A percentile compares a stretch with the other conserved stretches of the same genome.
Evolutionary conservation across 2,797 vertebrate species (phyloP).

Genomic region (Sparus aurata): DNA sequence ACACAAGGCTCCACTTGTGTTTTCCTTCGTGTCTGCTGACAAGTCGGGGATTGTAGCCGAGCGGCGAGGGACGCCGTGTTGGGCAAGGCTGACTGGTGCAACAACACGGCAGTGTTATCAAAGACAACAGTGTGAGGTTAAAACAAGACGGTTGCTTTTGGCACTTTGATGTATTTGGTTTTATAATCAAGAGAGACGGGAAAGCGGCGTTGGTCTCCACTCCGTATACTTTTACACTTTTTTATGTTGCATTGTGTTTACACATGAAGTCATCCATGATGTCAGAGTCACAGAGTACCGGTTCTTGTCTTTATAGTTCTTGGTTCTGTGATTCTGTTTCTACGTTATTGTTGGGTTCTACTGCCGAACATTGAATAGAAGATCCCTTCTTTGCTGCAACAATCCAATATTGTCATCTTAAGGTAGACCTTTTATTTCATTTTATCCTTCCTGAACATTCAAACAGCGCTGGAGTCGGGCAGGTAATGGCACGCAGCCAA

Average conservation of each 20-base stretch:
- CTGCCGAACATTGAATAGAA: no score
- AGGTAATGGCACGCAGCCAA: no score
- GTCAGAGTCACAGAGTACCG: no score
- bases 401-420: no score
- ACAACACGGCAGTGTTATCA: conserved; percentile 69
- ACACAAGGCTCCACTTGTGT: conserved; percentile 65
- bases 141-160: conserved; percentile 3
- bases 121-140: conserved; percentile 52
- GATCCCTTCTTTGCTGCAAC: no score
- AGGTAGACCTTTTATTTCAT: no score
- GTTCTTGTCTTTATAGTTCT: no score
- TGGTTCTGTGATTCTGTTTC: no score
- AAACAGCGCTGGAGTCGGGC: no score
- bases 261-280: not conserved
- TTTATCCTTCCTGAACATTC: no score
- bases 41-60: conserved; percentile 51
- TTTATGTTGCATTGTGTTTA: not conserved
- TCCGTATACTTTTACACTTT: not conserved
- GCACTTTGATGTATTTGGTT: conserved; percentile 43
- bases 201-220: not conserved
- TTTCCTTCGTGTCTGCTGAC: conserved; percentile 72
- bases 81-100: conserved; percentile 59
- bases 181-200: conserved; percentile 6
- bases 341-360: no score
- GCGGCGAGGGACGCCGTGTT: conserved; percentile 53